Conservation (phyloP, 2,113 vertebrate genomes). For the Campylorhamphus procurvoides region DNA sequence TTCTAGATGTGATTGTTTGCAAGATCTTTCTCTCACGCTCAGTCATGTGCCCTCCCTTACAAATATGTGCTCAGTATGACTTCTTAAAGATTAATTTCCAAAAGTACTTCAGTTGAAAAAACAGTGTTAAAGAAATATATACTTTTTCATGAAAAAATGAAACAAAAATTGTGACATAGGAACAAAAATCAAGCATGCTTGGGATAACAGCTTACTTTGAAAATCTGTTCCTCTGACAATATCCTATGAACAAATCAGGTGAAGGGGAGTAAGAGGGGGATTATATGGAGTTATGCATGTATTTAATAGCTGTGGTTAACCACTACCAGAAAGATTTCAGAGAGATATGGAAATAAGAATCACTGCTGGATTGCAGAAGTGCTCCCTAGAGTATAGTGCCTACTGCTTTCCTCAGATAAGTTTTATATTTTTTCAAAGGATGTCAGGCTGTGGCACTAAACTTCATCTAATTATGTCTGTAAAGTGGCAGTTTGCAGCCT, state of each 20-base stretch:
- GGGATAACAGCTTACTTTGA: not conserved
- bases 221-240: not conserved
- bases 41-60: fast-evolving
- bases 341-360: not conserved
- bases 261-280: fast-evolving
- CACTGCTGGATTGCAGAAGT: not conserved
- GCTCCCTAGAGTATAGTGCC: not conserved
- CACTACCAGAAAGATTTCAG: not conserved
- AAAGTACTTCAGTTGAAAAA: not conserved
- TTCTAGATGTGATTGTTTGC: not conserved
- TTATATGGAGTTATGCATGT: not conserved
- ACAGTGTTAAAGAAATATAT: not conserved
- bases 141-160: not conserved
- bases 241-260: not conserved
- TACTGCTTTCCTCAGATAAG: not conserved
- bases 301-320: not conserved
- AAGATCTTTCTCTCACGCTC: not conserved
- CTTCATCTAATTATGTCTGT: not conserved
- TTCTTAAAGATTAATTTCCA: not conserved
- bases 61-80: not conserved
- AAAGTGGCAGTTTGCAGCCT: not conserved
- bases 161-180: not conserved
- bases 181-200: not conserved
- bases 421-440: not conserved
- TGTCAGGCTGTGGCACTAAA: not conserved